Conservation (phyloP, 2,113 vertebrate genomes). For the Pogonocichla stellata region DNA sequence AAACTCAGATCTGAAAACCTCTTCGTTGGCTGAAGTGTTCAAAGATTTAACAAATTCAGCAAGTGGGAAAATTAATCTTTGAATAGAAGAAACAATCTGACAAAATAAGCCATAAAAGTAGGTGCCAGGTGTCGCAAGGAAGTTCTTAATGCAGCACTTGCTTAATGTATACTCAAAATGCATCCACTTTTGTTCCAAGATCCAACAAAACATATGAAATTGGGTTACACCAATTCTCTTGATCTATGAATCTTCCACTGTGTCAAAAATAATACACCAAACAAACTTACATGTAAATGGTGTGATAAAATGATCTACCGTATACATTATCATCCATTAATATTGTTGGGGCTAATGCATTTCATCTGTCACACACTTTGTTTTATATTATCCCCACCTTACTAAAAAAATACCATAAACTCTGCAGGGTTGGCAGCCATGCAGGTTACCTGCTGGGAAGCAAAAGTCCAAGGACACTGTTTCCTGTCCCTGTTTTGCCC, state of each 20-base stretch:
- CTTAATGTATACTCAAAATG: slow-evolving; percentile 68
- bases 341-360: slow-evolving; percentile 60
- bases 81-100: slow-evolving; percentile 64
- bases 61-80: slow-evolving; percentile 67
- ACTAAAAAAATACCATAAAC: slow-evolving; percentile 33
- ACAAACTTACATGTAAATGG: slow-evolving; percentile 71
- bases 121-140: slow-evolving; percentile 57
- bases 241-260: slow-evolving; percentile 68
- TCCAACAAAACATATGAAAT: slow-evolving; percentile 73
- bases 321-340: slow-evolving; percentile 73
- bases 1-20: slow-evolving; percentile 59
- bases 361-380: slow-evolving; percentile 56
- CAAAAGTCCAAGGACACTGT: background rate
- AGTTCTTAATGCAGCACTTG: slow-evolving; percentile 57
- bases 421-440: background rate
- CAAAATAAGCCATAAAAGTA: slow-evolving; percentile 63
- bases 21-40: slow-evolving; percentile 57
- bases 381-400: slow-evolving; percentile 51
- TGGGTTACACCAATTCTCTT: slow-evolving; percentile 73
- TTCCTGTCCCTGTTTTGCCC: background rate
- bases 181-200: slow-evolving; percentile 68
- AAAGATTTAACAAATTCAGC: slow-evolving; percentile 68
- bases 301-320: slow-evolving; percentile 68
- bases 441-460: background rate
- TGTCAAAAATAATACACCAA: slow-evolving; percentile 68